Conservation (phyloP, 2,113 vertebrate genomes). For the Nycticryphes semicollaris region DNA sequence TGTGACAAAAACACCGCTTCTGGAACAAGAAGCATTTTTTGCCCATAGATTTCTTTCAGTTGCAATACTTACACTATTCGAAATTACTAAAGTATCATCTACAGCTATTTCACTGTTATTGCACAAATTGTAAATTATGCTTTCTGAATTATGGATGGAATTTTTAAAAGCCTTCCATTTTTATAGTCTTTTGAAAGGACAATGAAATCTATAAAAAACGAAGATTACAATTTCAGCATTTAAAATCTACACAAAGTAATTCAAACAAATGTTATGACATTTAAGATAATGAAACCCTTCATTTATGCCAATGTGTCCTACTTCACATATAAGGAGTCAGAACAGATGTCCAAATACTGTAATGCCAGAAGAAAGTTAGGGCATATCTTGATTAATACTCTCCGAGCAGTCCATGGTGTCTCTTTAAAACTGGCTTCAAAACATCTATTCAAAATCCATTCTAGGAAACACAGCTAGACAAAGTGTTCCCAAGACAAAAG, state of each 20-base stretch:
- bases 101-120: slow-evolving; percentile 66
- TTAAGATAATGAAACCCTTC: slow-evolving; percentile 83
- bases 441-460: slow-evolving; percentile 76
- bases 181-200: slow-evolving; percentile 70
- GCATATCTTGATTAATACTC: slow-evolving; percentile 77
- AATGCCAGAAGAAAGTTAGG: slow-evolving; percentile 81
- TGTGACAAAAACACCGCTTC: slow-evolving; percentile 56
- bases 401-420: slow-evolving; percentile 65
- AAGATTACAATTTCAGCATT: slow-evolving; percentile 78
- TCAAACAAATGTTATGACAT: slow-evolving; percentile 86
- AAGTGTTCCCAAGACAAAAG: slow-evolving; percentile 76
- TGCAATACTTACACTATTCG: slow-evolving; percentile 66
- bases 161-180: slow-evolving; percentile 65
- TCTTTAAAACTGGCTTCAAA: slow-evolving; percentile 79
- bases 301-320: slow-evolving; percentile 77
- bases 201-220: slow-evolving; percentile 74
- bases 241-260: slow-evolving; percentile 79
- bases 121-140: slow-evolving; percentile 71
- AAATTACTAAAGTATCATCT: slow-evolving; percentile 66
- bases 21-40: slow-evolving; percentile 65
- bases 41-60: slow-evolving; percentile 53
- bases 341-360: slow-evolving; percentile 82
- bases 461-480: slow-evolving; percentile 73
- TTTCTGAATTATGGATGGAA: slow-evolving; percentile 69
- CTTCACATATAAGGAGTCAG: slow-evolving; percentile 77